Evolutionary conservation across 2,888 invertebrate genomes (phyloP).

Genomic region (Gymnosoma rotundatum): DNA sequence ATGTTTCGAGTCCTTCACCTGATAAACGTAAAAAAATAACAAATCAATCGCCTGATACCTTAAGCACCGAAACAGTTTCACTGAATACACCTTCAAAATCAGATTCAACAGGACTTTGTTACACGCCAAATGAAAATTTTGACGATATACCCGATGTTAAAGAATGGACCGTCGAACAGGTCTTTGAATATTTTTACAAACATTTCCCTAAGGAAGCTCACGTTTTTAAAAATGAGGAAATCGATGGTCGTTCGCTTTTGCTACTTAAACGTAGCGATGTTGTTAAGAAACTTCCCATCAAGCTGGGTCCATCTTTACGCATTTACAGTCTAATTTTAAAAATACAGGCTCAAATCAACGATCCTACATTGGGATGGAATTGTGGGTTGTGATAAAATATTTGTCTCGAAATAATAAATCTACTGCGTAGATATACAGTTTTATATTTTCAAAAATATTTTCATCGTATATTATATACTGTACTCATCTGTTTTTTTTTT

Average conservation of each 20-base stretch:
- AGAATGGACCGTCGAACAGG: constrained; percentile 91
- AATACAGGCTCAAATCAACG: constrained; percentile 90
- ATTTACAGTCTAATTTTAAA: constrained; percentile 91
- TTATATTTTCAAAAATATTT: not conserved
- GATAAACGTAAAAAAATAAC: constrained; percentile 44
- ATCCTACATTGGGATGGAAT: constrained; percentile 81
- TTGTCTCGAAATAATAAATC: constrained; percentile 26
- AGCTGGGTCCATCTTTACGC: constrained; percentile 94
- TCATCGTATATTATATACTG: no score
- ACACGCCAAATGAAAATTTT: constrained; percentile 68
- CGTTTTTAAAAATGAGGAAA: constrained; percentile 93
- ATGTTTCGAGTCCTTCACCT: not conserved
- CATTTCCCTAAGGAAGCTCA: constrained; percentile 86
- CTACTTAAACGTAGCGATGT: constrained; percentile 93
- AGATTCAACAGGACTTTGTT: constrained; percentile 22
- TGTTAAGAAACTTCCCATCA: constrained; percentile 90
- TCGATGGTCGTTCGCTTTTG: constrained; percentile 94
- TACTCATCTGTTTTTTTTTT: not conserved
- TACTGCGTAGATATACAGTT: constrained; percentile 38
- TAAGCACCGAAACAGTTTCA: constrained; percentile 29
- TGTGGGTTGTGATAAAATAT: constrained; percentile 69
- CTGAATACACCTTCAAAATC: constrained; percentile 31
- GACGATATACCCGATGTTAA: constrained; percentile 75
- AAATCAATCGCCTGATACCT: constrained; percentile 30
- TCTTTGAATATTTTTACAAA: constrained; percentile 88